Conservation (phyloP, 2,888 invertebrate species). For the Eupithecia tripunctaria region DNA sequence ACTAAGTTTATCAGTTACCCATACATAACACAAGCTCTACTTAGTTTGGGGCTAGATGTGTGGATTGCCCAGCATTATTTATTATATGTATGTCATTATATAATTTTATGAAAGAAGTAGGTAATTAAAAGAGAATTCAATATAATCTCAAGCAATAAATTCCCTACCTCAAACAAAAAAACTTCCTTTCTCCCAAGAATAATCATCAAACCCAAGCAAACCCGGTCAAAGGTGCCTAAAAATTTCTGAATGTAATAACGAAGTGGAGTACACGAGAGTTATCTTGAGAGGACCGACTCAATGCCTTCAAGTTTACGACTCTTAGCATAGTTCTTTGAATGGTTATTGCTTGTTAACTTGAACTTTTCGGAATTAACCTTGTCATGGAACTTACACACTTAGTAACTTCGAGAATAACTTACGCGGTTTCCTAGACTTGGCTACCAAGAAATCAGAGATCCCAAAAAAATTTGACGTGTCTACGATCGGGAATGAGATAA, state of each 20-base stretch:
- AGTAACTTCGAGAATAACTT: constrained; percentile 10
- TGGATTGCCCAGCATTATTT: too few relatives aligned
- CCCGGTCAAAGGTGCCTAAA: constrained; percentile 23
- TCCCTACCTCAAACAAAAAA: constrained; percentile 4
- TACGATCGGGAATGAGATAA: too few relatives aligned
- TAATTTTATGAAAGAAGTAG: not conserved
- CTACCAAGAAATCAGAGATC: too few relatives aligned
- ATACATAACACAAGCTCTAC: too few relatives aligned
- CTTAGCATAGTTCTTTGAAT: constrained; percentile 22
- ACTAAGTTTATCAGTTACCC: too few relatives aligned
- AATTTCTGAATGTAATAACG: constrained; percentile 13
- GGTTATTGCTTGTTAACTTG: constrained; percentile 17
- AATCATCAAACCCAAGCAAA: constrained; percentile 8
- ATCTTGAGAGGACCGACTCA: constrained; percentile 17
- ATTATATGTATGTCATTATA: not conserved
- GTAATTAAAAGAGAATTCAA: not conserved
- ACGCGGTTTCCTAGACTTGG: not conserved
- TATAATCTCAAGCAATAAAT: not conserved
- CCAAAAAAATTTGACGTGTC: too few relatives aligned
- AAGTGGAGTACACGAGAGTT: constrained; percentile 20
- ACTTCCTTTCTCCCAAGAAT: not conserved
- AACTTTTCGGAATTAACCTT: constrained; percentile 17
- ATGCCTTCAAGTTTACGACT: constrained; percentile 16
- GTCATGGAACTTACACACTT: constrained; percentile 17
- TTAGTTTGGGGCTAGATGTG: too few relatives aligned